Evolutionary conservation across 2,888 invertebrate species (phyloP).

Genomic region (Patella depressa): DNA sequence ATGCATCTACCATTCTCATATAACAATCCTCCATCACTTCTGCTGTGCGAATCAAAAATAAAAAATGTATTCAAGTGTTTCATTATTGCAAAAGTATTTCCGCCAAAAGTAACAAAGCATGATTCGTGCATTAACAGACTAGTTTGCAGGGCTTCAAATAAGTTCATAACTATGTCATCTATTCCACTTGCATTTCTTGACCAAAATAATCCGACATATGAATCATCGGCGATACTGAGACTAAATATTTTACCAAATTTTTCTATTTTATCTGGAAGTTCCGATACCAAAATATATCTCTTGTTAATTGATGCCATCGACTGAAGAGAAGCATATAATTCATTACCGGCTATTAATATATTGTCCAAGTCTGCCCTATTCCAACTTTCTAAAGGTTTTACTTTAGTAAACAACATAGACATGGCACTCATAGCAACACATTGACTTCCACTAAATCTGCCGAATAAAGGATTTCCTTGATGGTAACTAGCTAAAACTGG

Average conservation of each 20-base stretch:
- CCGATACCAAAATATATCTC: no score
- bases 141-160: not conserved
- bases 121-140: not conserved
- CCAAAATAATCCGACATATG: no score
- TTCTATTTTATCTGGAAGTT: no score
- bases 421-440: not conserved
- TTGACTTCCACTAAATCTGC: not conserved
- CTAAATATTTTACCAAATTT: no score
- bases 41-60: not conserved
- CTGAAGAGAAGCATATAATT: not conserved
- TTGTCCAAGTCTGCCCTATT: not conserved
- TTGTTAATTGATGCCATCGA: not conserved
- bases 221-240: no score
- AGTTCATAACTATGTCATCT: not conserved
- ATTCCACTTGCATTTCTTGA: not conserved
- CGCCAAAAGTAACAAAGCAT: not conserved
- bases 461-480: not conserved
- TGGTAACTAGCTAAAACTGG: not conserved
- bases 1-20: not conserved
- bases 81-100: slow-evolving; percentile 4
- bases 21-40: not conserved
- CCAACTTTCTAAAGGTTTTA: not conserved
- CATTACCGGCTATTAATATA: not conserved
- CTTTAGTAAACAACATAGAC: not conserved
- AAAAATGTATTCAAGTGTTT: not conserved